Evolutionary conservation across 2,797 vertebrate species (phyloP), one percentile per base, ranked within the genome.

Genomic region (Melanotaenia pygmaea): DNA sequence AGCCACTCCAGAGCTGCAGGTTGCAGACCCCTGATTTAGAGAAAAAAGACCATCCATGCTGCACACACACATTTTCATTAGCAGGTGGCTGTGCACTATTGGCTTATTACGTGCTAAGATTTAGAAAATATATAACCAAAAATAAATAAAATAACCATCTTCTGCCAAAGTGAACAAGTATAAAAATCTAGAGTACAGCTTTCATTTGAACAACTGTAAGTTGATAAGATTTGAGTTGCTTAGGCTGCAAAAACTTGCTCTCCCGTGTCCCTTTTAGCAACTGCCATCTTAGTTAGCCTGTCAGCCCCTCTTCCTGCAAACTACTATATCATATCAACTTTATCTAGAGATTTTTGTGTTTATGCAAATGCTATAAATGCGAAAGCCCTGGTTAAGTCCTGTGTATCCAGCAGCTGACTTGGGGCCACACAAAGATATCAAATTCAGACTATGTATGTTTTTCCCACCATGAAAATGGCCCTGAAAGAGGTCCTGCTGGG

Each of bases 401-500:
- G 24, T 14, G 24, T 54, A 14, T 54, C 24, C 51, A 28, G 24
- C 51, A 26, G 51, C 26, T 14, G 22, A 11, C 10, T 34, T n/a
- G 13, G 40, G 8, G 40, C 16, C 24, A 24, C 32, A 69, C 34
- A 70, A 20, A 1, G 14, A 18, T 43, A 28, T 11, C 6, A 3
- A 14, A 28, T 43, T 26, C 1, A 20, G 50, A 54, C 9, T 43
- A 3, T 10, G 4, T 30, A 10, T 2, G 2, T 30, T 30, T 20
- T 45, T 7, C 20, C 12, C 7, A 22, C 20, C 20, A 16, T 54
- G 50, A 26, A 54, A 53, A 37, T 22, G n/a, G 11, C 45, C 20
- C 22, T 62, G 68, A 54, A 70, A 62, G 37, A 30, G 28, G 20
- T 43, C 37, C 26, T 61, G 24, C 18, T 53, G 10, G 22, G 34